A percentile compares a stretch with the other conserved stretches of the same genome.
These are phyloP conservation scores for Anguilla obscura DNA, from an alignment of 2,797 vertebrate species.

Conservation along the genomic window DNA sequence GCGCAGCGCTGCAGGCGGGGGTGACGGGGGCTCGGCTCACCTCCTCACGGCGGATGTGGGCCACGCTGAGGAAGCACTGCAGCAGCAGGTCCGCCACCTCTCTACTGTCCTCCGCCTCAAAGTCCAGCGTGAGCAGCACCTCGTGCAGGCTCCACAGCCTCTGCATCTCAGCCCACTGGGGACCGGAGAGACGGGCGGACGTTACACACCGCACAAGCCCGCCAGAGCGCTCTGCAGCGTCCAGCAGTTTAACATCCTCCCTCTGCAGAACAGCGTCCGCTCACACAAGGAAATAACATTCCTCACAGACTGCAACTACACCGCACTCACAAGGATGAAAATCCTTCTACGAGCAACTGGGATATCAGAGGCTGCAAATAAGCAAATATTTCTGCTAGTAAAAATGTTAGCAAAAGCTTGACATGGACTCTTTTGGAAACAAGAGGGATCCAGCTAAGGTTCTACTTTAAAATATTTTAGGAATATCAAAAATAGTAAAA, in stretches of 20 bases:
- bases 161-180: conserved; percentile 77
- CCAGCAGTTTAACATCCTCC: not conserved
- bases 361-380: not conserved
- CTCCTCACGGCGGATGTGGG: conserved; percentile 82
- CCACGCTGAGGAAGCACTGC: conserved; percentile 79
- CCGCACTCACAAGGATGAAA: not conserved
- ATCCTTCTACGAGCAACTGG: not conserved
- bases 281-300: not conserved
- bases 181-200: conserved; percentile 22
- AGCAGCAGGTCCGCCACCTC: conserved; percentile 82
- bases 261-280: not conserved
- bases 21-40: conserved; percentile 63
- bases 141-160: conserved; percentile 81
- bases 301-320: not conserved
- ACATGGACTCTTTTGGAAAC: not conserved
- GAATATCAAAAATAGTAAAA: too few species aligned
- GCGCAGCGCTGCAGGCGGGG: not conserved
- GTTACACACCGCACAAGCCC: not conserved
- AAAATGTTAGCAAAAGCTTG: not conserved
- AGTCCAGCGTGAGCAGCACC: conserved; percentile 80
- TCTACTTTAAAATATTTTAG: too few species aligned
- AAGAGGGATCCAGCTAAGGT: too few species aligned
- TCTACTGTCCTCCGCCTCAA: conserved; percentile 77
- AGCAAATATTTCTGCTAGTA: not conserved
- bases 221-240: not conserved